A percentile compares a stretch with the other conserved stretches of the same genome.
Evolutionary conservation across 1,140 invertebrate genomes (phyloP).

Genomic region (Eulimnadia texana): DNA sequence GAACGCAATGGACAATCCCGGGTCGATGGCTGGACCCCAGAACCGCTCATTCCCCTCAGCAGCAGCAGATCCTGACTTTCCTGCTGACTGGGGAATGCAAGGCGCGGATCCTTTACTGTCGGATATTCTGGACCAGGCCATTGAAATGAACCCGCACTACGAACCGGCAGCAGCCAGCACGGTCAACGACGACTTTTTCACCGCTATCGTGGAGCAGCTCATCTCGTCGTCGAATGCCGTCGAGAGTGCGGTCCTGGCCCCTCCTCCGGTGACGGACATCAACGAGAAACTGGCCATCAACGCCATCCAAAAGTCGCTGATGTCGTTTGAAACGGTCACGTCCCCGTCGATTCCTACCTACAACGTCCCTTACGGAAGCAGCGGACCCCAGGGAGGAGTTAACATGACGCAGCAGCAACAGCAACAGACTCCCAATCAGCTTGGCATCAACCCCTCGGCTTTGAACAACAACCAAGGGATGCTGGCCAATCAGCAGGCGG

Average conservation of each 20-base stretch:
- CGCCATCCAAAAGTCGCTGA: conserved; percentile 76
- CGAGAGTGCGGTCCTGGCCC: conserved; percentile 1
- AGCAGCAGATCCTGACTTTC: conserved; percentile 3
- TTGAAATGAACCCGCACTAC: conserved; percentile 47
- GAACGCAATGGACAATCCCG: background rate
- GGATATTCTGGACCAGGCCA: conserved; percentile 66
- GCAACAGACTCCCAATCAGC: background rate
- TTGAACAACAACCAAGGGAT: background rate
- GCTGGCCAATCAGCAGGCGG: conserved; percentile 12
- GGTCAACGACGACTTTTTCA: conserved; percentile 9
- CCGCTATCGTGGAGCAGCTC: conserved; percentile 15
- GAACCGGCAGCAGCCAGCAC: conserved; percentile 5
- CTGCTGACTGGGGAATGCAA: background rate
- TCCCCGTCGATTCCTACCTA: conserved; percentile 17
- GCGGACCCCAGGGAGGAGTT: background rate
- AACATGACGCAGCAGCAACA: background rate
- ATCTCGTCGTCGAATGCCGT: conserved; percentile 3
- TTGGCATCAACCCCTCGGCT: conserved; percentile 1
- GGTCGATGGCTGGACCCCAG: background rate
- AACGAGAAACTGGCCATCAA: conserved; percentile 72
- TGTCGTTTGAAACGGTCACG: conserved; percentile 56
- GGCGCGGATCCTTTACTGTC: conserved; percentile 51
- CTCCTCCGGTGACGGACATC: conserved; percentile 26
- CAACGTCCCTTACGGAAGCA: conserved; percentile 8
- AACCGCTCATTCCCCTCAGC: background rate